Evolutionary conservation across 2,113 vertebrate species (phyloP).

Genomic region (Prochilodus magdalenae): DNA sequence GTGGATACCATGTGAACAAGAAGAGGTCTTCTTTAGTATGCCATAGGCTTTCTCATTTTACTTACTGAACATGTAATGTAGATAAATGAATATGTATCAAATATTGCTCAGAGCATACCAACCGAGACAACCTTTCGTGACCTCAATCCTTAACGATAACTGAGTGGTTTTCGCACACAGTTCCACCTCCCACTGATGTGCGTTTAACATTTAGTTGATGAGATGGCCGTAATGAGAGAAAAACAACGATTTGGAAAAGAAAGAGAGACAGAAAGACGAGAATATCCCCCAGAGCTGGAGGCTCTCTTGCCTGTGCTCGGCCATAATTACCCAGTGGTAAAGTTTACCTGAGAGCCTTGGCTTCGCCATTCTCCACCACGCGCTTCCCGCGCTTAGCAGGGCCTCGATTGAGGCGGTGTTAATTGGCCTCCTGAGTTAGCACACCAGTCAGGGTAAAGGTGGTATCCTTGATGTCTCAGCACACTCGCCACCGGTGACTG

Average conservation of each 20-base stretch:
- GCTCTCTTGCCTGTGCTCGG: constrained; percentile 70
- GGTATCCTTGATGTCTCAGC: constrained; percentile 92
- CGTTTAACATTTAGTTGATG: constrained; percentile 80
- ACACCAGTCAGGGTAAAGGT: constrained; percentile 87
- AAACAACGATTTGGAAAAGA: constrained; percentile 66
- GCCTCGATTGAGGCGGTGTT: constrained; percentile 83
- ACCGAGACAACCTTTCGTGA: constrained; percentile 71
- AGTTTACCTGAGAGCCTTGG: constrained; percentile 70
- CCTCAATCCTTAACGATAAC: constrained; percentile 76
- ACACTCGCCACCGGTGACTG: constrained; percentile 87
- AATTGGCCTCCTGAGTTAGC: constrained; percentile 91
- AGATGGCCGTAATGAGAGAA: constrained; percentile 57
- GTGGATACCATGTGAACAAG: background rate
- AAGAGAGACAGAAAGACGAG: constrained; percentile 52
- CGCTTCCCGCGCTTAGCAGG: constrained; percentile 69
- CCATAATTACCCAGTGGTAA: constrained; percentile 76
- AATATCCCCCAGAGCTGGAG: constrained; percentile 72
- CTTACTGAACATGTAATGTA: constrained; percentile 57
- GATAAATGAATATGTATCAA: constrained; percentile 72
- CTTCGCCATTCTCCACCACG: constrained; percentile 66
- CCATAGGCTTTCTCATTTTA: constrained; percentile 21
- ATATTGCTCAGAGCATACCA: constrained; percentile 60
- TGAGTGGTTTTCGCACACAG: constrained; percentile 68
- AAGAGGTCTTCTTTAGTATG: background rate
- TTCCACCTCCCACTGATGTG: constrained; percentile 63